A percentile compares a stretch with the other conserved stretches of the same genome.
Evolutionary conservation across 2,797 vertebrate species (phyloP).

Genomic region (Chiloscyllium punctatum): DNA sequence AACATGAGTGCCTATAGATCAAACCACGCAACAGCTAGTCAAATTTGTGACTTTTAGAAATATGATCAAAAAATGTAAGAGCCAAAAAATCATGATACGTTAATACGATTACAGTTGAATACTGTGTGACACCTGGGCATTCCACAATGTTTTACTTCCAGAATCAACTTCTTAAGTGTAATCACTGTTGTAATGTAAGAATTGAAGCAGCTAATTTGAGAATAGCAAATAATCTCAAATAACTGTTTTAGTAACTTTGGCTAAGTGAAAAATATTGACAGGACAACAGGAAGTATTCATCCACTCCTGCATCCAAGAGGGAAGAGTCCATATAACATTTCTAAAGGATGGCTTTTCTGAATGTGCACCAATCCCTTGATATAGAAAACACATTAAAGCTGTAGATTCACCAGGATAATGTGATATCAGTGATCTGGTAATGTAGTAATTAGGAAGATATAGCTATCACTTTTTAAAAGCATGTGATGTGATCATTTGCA

Average conservation of each 20-base stretch:
- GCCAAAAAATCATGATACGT: background rate
- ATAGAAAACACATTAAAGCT: background rate
- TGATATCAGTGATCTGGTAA: background rate
- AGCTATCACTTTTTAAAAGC: background rate
- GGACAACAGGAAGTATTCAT: background rate
- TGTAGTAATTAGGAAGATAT: background rate
- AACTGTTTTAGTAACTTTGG: background rate
- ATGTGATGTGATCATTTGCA: background rate
- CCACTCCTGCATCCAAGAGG: background rate
- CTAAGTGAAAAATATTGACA: background rate
- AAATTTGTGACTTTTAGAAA: background rate
- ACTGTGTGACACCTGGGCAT: background rate
- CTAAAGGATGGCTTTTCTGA: background rate
- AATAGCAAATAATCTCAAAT: background rate
- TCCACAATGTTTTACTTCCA: background rate
- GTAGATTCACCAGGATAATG: background rate
- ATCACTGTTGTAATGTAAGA: background rate
- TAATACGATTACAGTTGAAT: background rate
- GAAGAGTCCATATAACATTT: background rate
- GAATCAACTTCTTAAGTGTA: background rate
- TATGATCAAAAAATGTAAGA: background rate
- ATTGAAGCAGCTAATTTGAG: background rate
- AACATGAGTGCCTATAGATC: background rate
- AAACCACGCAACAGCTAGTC: background rate
- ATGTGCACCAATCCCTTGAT: background rate